These are phyloP conservation scores for Peromyscus attwateri DNA, from an alignment of 2,797 vertebrate species.

Conservation along the genomic window DNA sequence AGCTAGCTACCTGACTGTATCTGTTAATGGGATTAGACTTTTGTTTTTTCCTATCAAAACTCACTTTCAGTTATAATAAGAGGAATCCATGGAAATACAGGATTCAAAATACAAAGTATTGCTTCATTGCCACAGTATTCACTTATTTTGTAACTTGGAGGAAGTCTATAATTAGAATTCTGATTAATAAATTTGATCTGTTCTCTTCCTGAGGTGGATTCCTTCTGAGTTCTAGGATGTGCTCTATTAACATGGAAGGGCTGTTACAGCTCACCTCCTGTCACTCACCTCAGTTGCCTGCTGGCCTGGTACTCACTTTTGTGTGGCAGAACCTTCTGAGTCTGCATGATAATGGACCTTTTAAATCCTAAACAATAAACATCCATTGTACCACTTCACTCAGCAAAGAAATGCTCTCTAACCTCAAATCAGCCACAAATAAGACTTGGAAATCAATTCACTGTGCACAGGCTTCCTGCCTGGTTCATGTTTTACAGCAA, in stretches of 20 bases:
- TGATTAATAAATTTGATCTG: constrained; percentile 80
- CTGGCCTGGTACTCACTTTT: constrained; percentile 80
- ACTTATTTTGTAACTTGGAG: constrained; percentile 72
- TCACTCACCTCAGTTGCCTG: constrained; percentile 82
- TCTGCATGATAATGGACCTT: constrained; percentile 80
- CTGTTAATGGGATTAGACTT: constrained; percentile 44
- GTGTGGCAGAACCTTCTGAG: constrained; percentile 75
- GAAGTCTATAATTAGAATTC: constrained; percentile 76
- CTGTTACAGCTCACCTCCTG: constrained; percentile 79
- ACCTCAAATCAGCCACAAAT: constrained; percentile 87
- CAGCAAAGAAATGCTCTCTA: constrained; percentile 84
- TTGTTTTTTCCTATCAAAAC: constrained; percentile 39
- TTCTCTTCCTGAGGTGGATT: constrained; percentile 65
- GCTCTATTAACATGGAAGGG: constrained; percentile 78
- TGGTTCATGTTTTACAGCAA: constrained; percentile 86
- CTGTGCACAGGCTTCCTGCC: constrained; percentile 84
- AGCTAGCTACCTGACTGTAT: not conserved
- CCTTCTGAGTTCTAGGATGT: constrained; percentile 49
- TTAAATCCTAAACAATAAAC: constrained; percentile 83
- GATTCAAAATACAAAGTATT: constrained; percentile 63
- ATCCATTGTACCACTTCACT: constrained; percentile 78
- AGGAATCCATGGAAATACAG: constrained; percentile 63
- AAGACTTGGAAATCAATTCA: constrained; percentile 87
- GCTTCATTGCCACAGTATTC: constrained; percentile 59
- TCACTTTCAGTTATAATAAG: constrained; percentile 64